Evolutionary conservation across 2,113 vertebrate species (phyloP).

Genomic region (Corvus cornix): DNA sequence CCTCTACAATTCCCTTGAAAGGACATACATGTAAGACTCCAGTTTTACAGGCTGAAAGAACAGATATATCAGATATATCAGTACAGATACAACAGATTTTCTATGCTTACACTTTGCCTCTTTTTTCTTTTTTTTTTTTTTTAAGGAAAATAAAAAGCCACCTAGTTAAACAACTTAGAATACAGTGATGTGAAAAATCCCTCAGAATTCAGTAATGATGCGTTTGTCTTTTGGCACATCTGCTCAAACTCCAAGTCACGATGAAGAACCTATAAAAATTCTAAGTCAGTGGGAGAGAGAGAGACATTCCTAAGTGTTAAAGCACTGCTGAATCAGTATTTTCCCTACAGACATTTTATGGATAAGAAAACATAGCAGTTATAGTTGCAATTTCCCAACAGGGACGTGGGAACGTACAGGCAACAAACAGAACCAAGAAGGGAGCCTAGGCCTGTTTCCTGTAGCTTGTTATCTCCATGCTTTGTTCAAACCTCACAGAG

Average conservation of each 20-base stretch:
- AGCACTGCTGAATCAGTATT: neutral
- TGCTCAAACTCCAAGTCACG: neutral
- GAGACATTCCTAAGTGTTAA: neutral
- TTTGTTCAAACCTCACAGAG: neutral
- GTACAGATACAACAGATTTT: neutral
- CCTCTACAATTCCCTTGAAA: neutral
- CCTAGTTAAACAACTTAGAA: conserved; percentile 19
- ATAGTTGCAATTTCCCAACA: neutral
- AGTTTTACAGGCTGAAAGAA: neutral
- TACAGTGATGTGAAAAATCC: neutral
- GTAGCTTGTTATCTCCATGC: neutral
- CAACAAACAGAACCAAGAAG: neutral
- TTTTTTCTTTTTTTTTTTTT: neutral
- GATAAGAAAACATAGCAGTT: neutral
- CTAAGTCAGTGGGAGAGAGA: neutral
- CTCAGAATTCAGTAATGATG: neutral
- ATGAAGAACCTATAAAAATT: neutral
- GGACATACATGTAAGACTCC: neutral
- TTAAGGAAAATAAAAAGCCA: neutral
- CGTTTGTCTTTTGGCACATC: neutral
- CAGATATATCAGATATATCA: neutral
- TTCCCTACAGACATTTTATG: neutral
- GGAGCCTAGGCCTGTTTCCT: neutral
- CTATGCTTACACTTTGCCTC: neutral
- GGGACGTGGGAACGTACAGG: rapidly evolving